Evolutionary conservation across 2,888 invertebrate genomes (phyloP).

Genomic region (Ptychoptera contaminata): DNA sequence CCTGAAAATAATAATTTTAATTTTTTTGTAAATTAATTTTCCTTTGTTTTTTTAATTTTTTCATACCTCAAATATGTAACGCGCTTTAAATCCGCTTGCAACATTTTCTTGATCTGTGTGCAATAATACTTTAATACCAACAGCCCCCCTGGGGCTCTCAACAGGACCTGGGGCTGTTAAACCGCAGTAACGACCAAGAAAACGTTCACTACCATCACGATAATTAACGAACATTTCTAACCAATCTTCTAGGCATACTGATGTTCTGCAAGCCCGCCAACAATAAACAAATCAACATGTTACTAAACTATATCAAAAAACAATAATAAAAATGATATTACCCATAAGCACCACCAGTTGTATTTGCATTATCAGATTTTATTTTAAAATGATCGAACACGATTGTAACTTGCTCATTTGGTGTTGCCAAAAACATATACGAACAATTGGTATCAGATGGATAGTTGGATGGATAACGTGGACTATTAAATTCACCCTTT

Average conservation of each 20-base stretch:
- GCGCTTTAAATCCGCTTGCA: conserved; percentile 90
- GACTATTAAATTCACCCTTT: conserved; percentile 87
- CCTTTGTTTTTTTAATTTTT: conserved; percentile 15
- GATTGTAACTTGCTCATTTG: conserved; percentile 78
- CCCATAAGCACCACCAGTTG: conserved; percentile 61
- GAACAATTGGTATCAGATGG: conserved; percentile 90
- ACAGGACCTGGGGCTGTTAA: conserved; percentile 86
- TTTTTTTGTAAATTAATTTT: background rate
- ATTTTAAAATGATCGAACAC: conserved; percentile 88
- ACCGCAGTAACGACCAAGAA: conserved; percentile 86
- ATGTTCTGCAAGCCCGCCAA: conserved; percentile 34
- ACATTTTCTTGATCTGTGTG: conserved; percentile 78
- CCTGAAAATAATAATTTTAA: conserved; percentile 13
- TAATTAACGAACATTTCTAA: conserved; percentile 85
- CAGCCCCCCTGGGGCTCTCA: conserved; percentile 78
- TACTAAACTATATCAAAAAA: background rate
- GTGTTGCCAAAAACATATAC: conserved; percentile 72
- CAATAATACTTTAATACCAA: conserved; percentile 74
- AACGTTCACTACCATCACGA: conserved; percentile 62
- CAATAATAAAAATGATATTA: conserved; percentile 20
- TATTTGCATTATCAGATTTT: conserved; percentile 63
- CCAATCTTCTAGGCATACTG: conserved; percentile 83
- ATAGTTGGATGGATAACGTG: conserved; percentile 92
- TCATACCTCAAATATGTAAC: conserved; percentile 68
- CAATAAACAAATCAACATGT: background rate